Percentiles rank a stretch among this genome's conserved stretches.
Conservation (phyloP, 2,797 vertebrate species). For the Sebastiscus albofasciatus region DNA sequence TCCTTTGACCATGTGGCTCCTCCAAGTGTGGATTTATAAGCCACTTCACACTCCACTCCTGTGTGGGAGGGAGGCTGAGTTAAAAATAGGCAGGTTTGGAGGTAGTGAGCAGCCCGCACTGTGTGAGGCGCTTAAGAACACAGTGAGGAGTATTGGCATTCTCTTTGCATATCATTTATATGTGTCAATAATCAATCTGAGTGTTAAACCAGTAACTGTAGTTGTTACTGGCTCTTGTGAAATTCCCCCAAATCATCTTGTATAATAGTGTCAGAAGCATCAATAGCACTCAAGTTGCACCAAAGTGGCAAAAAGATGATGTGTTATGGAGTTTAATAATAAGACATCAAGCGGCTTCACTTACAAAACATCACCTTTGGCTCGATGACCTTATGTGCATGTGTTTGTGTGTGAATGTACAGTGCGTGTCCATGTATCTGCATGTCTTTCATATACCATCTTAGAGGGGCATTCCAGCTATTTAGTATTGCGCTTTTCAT, state of each 20-base stretch:
- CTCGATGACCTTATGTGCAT: background rate
- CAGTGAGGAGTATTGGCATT: constrained; percentile 56
- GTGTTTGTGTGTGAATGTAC: background rate
- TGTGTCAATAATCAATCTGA: constrained; percentile 53
- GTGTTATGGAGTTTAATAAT: background rate
- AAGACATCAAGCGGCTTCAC: background rate
- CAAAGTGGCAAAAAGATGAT: background rate
- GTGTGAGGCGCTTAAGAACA: constrained; percentile 68
- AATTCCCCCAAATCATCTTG: constrained; percentile 22
- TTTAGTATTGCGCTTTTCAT: background rate
- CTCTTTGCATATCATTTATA: constrained; percentile 59
- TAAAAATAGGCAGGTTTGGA: constrained; percentile 83
- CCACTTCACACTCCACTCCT: constrained; percentile 79
- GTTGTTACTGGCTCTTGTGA: constrained; percentile 8
- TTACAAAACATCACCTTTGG: background rate
- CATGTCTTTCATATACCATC: background rate
- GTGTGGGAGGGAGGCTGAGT: constrained; percentile 81
- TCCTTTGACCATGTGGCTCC: constrained; percentile 77
- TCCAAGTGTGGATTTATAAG: constrained; percentile 78
- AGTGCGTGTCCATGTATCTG: background rate
- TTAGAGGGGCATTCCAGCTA: background rate
- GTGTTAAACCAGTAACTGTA: constrained; percentile 30
- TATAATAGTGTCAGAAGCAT: background rate
- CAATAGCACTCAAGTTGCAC: background rate
- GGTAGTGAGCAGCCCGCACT: constrained; percentile 75